Percentiles rank a stretch among this genome's conserved stretches.
Evolutionary conservation across 2,888 invertebrate genomes (phyloP).

Genomic region (Pristionchus fissidentatus): DNA sequence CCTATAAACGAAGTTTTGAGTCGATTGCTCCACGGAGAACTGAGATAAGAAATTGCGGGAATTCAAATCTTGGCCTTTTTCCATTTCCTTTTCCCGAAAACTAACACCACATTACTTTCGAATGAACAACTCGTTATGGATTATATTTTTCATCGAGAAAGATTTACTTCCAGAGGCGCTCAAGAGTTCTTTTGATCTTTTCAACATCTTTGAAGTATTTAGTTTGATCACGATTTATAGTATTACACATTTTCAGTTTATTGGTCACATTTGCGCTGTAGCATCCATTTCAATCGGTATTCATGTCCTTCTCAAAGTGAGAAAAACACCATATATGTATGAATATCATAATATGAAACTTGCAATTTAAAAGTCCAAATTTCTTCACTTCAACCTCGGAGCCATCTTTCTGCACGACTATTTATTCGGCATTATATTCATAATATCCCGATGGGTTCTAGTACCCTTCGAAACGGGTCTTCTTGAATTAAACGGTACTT

Average conservation of each 20-base stretch:
- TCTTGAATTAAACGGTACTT: too few species aligned
- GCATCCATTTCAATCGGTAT: background rate
- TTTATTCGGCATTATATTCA: background rate
- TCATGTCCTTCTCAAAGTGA: background rate
- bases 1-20: too few species aligned
- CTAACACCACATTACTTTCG: too few species aligned
- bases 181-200: background rate
- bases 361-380: background rate
- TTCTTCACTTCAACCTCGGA: slow-evolving; percentile 16
- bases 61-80: too few species aligned
- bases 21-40: too few species aligned
- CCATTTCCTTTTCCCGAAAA: too few species aligned
- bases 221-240: too few species aligned
- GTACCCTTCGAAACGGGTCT: background rate
- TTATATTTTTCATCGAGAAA: background rate
- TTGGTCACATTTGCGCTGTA: background rate
- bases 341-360: background rate
- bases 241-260: background rate
- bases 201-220: background rate
- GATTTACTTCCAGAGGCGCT: slow-evolving; percentile 1
- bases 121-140: background rate
- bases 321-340: too few species aligned
- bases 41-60: too few species aligned
- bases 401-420: background rate
- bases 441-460: background rate